Conservation (phyloP, 1,140 invertebrate species). For the Phocides pigmalion region DNA sequence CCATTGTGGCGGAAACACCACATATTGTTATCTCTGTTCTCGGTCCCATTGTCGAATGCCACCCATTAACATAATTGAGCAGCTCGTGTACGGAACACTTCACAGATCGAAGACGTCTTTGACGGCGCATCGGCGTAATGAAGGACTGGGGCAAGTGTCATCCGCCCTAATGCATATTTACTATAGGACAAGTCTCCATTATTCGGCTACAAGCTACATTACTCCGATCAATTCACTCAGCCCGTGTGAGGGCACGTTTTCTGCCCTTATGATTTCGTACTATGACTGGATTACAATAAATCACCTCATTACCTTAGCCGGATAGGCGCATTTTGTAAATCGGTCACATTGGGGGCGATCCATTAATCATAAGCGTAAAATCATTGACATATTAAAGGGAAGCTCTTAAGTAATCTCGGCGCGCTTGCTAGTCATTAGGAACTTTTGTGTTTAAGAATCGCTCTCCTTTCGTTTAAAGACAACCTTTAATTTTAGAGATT, state of each 20-base stretch:
- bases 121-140: constrained; percentile 70
- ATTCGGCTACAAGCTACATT: constrained; percentile 53
- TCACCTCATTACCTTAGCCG: constrained; percentile 47
- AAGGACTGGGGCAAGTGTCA: constrained; percentile 59
- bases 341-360: constrained; percentile 22
- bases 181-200: constrained; percentile 56
- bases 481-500: constrained; percentile 23
- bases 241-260: constrained; percentile 49
- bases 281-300: constrained; percentile 49
- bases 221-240: constrained; percentile 59
- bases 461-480: constrained; percentile 4
- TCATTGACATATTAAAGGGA: constrained; percentile 31
- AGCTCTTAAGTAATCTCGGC: constrained; percentile 5
- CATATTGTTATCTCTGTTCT: constrained; percentile 25
- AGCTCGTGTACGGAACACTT: constrained; percentile 70
- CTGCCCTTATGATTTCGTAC: constrained; percentile 44
- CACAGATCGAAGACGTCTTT: constrained; percentile 71
- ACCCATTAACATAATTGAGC: constrained; percentile 79
- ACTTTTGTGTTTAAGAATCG: constrained; percentile 23
- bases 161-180: constrained; percentile 78
- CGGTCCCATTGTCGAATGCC: constrained; percentile 48
- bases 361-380: constrained; percentile 31
- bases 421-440: constrained; percentile 1
- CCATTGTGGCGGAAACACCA: constrained; percentile 4
- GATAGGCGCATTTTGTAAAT: constrained; percentile 40